These are phyloP conservation scores for Oscheius sp. DNA, from an alignment of 1,140 invertebrate genomes.

Conservation along the genomic window DNA sequence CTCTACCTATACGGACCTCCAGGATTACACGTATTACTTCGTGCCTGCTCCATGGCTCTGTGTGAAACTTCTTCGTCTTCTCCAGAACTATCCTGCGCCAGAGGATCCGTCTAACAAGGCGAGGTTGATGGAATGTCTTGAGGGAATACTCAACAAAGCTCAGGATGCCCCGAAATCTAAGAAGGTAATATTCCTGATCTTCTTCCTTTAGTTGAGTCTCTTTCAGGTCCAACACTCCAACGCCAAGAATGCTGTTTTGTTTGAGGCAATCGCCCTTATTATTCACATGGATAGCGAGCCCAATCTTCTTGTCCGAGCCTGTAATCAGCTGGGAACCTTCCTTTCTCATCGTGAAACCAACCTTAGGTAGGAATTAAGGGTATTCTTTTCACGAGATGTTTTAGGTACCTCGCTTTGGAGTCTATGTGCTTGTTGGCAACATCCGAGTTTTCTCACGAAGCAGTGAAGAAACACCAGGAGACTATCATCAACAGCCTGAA, in stretches of 20 bases:
- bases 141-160: slow-evolving; percentile 99
- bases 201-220: background rate
- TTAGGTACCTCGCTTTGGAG: slow-evolving; percentile 86
- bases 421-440: slow-evolving; percentile 99
- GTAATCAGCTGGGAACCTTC: slow-evolving; percentile 97
- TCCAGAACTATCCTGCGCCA: slow-evolving; percentile 97
- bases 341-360: slow-evolving; percentile 97
- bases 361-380: slow-evolving; percentile 68
- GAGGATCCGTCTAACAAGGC: slow-evolving; percentile 68
- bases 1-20: slow-evolving; percentile 59
- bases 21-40: slow-evolving; percentile 99
- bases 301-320: slow-evolving; percentile 90
- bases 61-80: slow-evolving; percentile 88
- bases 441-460: slow-evolving; percentile 98
- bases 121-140: slow-evolving; percentile 92
- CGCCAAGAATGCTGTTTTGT: slow-evolving; percentile 98
- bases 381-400: slow-evolving; percentile 22
- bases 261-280: slow-evolving; percentile 96
- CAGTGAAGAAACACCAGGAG: slow-evolving; percentile 99
- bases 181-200: slow-evolving; percentile 70
- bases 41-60: slow-evolving; percentile 99
- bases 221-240: slow-evolving; percentile 87
- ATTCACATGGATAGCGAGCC: slow-evolving; percentile 99
- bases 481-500: slow-evolving; percentile 98
- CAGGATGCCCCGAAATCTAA: slow-evolving; percentile 99